phyloP scores from a whole-genome alignment of 1,140 invertebrate genomes.

The Heliconius hermathena region DNA sequence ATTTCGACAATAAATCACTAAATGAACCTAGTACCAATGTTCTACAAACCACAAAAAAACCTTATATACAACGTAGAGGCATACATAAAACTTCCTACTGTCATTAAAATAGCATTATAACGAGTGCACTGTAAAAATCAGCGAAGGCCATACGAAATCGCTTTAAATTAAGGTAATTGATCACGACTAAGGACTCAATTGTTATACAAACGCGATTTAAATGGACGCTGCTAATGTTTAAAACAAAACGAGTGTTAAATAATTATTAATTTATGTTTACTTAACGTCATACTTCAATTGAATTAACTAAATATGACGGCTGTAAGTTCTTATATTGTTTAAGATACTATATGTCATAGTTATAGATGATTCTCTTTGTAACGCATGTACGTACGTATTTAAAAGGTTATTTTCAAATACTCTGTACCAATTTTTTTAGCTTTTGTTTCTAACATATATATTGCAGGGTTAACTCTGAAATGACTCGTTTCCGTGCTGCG shows the following conservation, averaged over 20 bases:
- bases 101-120: constrained; percentile 11
- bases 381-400: no score
- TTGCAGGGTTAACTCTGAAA: no score
- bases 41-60: background rate
- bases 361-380: no score
- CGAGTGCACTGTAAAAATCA: background rate
- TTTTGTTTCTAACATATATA: no score
- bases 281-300: background rate
- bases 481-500: no score
- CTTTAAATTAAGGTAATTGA: constrained; percentile 30
- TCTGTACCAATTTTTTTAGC: no score
- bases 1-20: no score
- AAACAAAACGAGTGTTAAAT: background rate
- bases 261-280: background rate
- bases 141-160: constrained; percentile 14
- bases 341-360: no score
- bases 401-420: no score
- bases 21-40: no score
- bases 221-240: background rate
- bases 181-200: constrained; percentile 23
- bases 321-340: background rate
- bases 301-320: background rate
- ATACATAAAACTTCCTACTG: background rate
- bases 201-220: constrained; percentile 6
- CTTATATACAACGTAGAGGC: background rate